phyloP scores from a whole-genome alignment of 1,140 invertebrate species.

The Bathynomus jamesi region DNA sequence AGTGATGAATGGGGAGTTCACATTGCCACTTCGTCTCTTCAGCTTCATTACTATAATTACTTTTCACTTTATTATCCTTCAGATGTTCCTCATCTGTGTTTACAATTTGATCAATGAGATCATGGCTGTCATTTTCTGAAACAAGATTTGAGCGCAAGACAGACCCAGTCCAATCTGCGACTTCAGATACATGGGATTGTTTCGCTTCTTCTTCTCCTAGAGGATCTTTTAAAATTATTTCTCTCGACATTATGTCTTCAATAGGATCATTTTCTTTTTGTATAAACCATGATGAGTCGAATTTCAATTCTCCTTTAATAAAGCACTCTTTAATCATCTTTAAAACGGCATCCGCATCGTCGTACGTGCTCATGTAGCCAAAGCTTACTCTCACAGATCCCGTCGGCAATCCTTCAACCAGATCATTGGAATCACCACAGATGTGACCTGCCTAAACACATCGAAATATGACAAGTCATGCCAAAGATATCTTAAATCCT shows the following conservation, averaged over 20 bases:
- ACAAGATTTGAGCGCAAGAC: not conserved
- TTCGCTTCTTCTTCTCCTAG: too few relatives aligned
- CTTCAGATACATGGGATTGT: not conserved
- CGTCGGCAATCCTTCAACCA: conserved; percentile 81
- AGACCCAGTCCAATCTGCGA: not conserved
- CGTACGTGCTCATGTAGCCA: conserved; percentile 74
- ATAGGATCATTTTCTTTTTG: conserved; percentile 34
- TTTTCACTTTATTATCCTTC: not conserved
- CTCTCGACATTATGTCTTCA: not conserved
- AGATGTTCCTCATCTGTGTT: not conserved
- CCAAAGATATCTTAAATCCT: too few relatives aligned
- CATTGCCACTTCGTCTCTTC: conserved; percentile 8
- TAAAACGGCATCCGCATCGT: conserved; percentile 64
- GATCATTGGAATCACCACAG: conserved; percentile 82
- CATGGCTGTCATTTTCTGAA: not conserved
- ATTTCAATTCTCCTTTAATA: conserved; percentile 24
- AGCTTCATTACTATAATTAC: not conserved
- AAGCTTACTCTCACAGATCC: conserved; percentile 88
- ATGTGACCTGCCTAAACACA: conserved; percentile 67
- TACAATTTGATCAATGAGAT: not conserved
- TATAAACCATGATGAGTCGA: conserved; percentile 21
- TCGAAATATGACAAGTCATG: too few relatives aligned
- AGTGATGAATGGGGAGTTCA: not conserved
- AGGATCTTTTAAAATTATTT: not conserved
- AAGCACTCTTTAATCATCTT: conserved; percentile 61